Conservation (phyloP, 53 echinoderm and acorn worm genomes). For the Apostichopus leukothele region DNA sequence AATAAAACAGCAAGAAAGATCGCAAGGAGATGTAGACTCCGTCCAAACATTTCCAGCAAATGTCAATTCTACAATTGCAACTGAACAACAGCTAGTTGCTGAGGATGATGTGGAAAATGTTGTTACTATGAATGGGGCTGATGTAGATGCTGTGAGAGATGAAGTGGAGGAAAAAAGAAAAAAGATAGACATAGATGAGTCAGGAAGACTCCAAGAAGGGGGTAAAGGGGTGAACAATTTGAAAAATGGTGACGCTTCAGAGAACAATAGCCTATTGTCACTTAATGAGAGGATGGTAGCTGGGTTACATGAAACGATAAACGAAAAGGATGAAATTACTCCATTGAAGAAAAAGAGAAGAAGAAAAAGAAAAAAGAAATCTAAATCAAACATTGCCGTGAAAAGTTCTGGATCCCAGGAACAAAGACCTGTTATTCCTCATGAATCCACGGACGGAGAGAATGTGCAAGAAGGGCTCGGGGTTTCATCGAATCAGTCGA, state of each 20-base stretch:
- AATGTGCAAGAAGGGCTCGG: not conserved
- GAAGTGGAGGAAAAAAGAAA: not conserved
- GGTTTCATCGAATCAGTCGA: not conserved
- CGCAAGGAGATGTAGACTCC: too few species aligned
- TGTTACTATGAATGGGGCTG: not conserved
- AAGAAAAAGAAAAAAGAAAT: slow-evolving; percentile 34
- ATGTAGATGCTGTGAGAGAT: not conserved
- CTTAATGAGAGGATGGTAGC: not conserved
- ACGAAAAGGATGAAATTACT: not conserved
- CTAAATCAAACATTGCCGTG: not conserved
- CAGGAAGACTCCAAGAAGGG: not conserved
- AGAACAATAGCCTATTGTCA: not conserved
- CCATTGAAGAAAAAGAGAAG: not conserved
- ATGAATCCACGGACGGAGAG: not conserved
- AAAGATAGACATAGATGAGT: not conserved
- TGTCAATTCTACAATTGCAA: too few species aligned
- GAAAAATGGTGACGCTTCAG: not conserved
- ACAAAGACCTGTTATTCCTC: not conserved
- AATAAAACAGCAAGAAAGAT: too few species aligned
- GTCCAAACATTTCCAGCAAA: too few species aligned
- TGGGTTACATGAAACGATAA: not conserved
- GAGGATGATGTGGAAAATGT: not conserved
- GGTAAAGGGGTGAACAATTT: too few species aligned
- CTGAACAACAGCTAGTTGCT: too few species aligned
- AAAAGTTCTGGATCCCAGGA: not conserved